phyloP scores from a whole-genome alignment of 2,113 vertebrate species.

The Zosterops japonicus region DNA sequence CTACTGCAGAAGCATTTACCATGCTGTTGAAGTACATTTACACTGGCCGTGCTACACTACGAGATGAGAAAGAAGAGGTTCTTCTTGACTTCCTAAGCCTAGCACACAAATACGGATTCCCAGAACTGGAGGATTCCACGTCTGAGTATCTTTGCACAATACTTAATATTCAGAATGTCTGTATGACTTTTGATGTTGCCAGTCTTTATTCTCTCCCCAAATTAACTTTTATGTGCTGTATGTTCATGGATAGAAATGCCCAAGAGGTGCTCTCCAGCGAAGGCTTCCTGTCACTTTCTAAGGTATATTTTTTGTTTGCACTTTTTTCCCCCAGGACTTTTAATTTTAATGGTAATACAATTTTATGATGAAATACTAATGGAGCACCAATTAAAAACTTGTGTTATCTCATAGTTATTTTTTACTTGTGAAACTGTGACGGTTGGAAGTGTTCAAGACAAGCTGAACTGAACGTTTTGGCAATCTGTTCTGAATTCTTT shows the following conservation, averaged over 20 bases:
- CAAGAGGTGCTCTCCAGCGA: conserved; percentile 91
- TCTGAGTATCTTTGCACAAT: conserved; percentile 96
- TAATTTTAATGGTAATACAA: not conserved
- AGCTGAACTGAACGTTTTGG: not conserved
- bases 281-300: conserved; percentile 90
- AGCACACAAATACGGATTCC: conserved; percentile 95
- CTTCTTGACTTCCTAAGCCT: conserved; percentile 94
- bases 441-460: not conserved
- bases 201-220: conserved; percentile 91
- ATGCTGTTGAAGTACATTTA: conserved; percentile 97
- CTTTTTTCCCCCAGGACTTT: not conserved
- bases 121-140: conserved; percentile 93
- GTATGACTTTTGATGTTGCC: conserved; percentile 96
- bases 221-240: conserved; percentile 89
- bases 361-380: not conserved
- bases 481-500: not conserved
- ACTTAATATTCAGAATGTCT: conserved; percentile 93
- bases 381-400: not conserved
- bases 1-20: conserved; percentile 92
- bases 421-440: not conserved
- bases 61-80: conserved; percentile 92
- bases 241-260: conserved; percentile 95
- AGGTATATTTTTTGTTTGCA: conserved; percentile 75
- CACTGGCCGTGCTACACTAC: conserved; percentile 92
- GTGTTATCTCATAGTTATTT: not conserved